Percentiles rank a stretch among this genome's conserved stretches.
phyloP scores from a whole-genome alignment of 2,888 invertebrate species.

The Anaspis maculata region DNA sequence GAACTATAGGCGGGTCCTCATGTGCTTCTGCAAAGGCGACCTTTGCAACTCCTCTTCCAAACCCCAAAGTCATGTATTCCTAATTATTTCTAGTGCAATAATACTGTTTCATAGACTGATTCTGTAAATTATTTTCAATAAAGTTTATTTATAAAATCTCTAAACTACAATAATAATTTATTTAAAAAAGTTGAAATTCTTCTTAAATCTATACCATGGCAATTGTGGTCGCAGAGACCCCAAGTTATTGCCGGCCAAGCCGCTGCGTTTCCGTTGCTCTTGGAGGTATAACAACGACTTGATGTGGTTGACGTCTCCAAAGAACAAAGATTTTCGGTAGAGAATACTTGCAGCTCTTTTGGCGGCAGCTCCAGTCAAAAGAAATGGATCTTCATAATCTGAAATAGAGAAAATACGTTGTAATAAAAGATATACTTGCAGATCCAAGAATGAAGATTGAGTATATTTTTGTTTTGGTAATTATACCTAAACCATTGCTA shows the following conservation, averaged over 20 bases:
- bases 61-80: constrained; percentile 13
- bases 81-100: constrained; percentile 11
- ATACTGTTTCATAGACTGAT: constrained; percentile 4
- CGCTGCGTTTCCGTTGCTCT: constrained; percentile 49
- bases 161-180: too few relatives aligned
- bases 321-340: constrained; percentile 51
- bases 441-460: too few relatives aligned
- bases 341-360: constrained; percentile 48
- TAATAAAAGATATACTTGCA: too few relatives aligned
- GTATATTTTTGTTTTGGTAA: too few relatives aligned
- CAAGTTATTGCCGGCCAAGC: constrained; percentile 51
- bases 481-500: constrained; percentile 41
- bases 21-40: constrained; percentile 89
- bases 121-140: constrained; percentile 4
- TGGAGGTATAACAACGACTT: constrained; percentile 54
- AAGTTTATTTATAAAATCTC: too few relatives aligned
- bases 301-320: constrained; percentile 57
- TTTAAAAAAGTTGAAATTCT: too few relatives aligned
- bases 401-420: constrained; percentile 12
- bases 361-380: constrained; percentile 53
- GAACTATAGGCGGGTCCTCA: constrained; percentile 74
- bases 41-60: constrained; percentile 58
- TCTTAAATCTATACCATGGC: too few relatives aligned
- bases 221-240: constrained; percentile 55
- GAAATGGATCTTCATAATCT: constrained; percentile 49